Percentiles rank a stretch among this genome's conserved stretches.
Conservation (phyloP, 2,113 vertebrate species). For the Colinus virginianus region DNA sequence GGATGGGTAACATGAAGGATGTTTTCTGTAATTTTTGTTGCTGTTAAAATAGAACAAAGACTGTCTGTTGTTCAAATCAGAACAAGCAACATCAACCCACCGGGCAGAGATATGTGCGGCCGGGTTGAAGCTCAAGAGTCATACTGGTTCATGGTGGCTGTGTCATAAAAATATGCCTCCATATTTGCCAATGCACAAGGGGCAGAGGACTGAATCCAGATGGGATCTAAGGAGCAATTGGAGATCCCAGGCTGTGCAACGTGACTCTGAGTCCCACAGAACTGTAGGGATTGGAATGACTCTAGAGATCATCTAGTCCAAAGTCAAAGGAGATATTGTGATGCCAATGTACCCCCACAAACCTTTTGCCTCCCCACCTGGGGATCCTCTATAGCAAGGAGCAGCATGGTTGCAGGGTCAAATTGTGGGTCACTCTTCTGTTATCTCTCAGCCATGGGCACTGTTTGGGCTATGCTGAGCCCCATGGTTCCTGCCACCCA, state of each 20-base stretch:
- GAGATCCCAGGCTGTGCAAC: background rate
- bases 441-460: background rate
- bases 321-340: background rate
- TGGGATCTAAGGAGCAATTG: background rate
- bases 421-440: rapidly evolving
- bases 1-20: background rate
- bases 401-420: background rate
- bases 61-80: background rate
- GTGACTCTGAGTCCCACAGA: rapidly evolving
- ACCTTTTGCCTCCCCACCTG: background rate
- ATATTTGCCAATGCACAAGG: rapidly evolving
- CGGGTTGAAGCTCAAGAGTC: background rate
- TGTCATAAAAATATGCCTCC: background rate
- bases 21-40: background rate
- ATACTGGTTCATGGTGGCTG: background rate
- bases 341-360: background rate
- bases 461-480: rapidly evolving
- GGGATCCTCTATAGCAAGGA: background rate
- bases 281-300: too few relatives aligned
- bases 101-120: background rate
- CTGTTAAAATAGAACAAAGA: background rate
- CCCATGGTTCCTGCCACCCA: background rate
- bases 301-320: too few relatives aligned
- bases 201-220: background rate
- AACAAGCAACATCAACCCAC: background rate